Base-by-base conservation (phyloP, 2,888 invertebrate species). In the Aromia moschata region DNA sequence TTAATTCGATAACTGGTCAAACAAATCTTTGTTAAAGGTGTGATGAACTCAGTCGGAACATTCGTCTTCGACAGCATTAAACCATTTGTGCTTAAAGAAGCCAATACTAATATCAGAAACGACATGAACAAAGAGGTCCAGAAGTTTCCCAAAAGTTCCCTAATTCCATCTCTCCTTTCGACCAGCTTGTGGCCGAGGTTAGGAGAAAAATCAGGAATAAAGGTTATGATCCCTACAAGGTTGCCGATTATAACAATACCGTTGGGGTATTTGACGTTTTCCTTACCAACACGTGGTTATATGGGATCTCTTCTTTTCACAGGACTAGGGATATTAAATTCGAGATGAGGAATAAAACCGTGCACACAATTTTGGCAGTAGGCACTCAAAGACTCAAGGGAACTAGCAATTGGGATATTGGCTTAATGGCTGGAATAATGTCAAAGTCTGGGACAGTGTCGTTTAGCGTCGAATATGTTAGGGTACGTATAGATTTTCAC, bases 61-160 rank as follows among this genome's bases (percentile, higher is more conserved):
- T 87, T 93, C 62, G 85, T 95, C 7, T 94, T 96, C 70, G 93
- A 94, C 76, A 90, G 91, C 7, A 91, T 95, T 71, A 94, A 95
- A 75, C 94, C 94, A 0, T 90, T 90, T 67, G 88, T 95, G 64
- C 81, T 94, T 16, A 86, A 86, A 65, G 89, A 92, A 80, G 90
- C 91, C 0, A 92, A 93, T 73, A 85, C 86, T 0, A 89, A 90
- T 75, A 83, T 92, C 0, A 85, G 91, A 66, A 84, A 82, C 1
- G 89, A 90, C 76, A 87, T 94, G 1, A 91, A 94, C 75, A 84
- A 86, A 10, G 87, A 91, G 75, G 84, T 94, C 17, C 86, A 87
- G 12, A 86, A 89, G 69, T 74, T 91, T 10, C 87, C 90, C 88
- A 90, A 71, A 87, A 86, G 56, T 89, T 94, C 72, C 92, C 93